Evolutionary conservation across 2,113 vertebrate species (phyloP), one percentile per base, ranked within the genome.

Genomic region (Thymallus thymallus): DNA sequence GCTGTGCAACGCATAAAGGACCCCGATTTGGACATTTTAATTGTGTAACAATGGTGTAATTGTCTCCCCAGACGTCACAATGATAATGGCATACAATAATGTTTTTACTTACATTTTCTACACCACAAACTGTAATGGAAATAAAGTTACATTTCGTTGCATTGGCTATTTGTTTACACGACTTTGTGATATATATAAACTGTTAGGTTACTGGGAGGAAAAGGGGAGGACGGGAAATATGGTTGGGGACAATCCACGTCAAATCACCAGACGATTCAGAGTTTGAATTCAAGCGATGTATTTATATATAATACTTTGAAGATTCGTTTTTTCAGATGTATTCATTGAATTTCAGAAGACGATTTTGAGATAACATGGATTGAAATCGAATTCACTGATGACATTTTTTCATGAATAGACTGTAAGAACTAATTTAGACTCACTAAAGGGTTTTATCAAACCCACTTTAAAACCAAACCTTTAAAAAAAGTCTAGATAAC

Each of bases 1-100:
- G 20, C 32, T 60, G 13, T 22, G 81, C 84, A 41, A 23, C 60
- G 85, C 88, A 83, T 83, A 83, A n/a, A 46, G 6, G 84, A 85
- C 82, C 76, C 74, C 78, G 12, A 61, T 72, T 45, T 60, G n/a
- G 35, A 41, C 20, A 9, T 71, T 62, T 67, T 64, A 66, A 74
- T 88, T 84, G 87, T 82, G 70, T 84, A 84, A 85, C 74, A 69
- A 74, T 41, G 76, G 61, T 82, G 80, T 79, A 48, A 83, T 82
- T 51, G 74, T 85, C 62, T 71, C 86, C 79, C 80, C 73, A 79
- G 48, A 56, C 69, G 20, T 20, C 72, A 68, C 70, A 20, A n/a
- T 56, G 67, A 22, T 10, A 32, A 23, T 24, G 76, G 73, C 45
- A 69, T 30, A 48, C 13, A 23, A 10, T 51, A 51, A 23, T 26